Base-by-base conservation (phyloP, 2,888 invertebrate species). In the Chloroclystis v-ata region DNA sequence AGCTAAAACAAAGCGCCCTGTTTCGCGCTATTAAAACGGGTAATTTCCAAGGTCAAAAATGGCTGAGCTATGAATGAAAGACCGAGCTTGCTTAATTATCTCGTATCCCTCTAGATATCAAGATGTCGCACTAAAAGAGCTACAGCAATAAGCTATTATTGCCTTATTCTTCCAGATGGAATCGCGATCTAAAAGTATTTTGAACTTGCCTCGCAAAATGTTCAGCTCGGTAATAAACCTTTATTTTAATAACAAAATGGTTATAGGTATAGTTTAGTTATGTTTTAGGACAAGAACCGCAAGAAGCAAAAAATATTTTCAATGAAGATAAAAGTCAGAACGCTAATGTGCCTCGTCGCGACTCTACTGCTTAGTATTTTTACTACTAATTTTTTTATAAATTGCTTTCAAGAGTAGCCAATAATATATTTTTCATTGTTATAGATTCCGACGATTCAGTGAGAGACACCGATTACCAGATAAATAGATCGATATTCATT, bases 321-420 rank as follows among this genome's bases (percentile, higher is more conserved):
- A 56, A 45, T 16, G 41, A 46, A 37, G 52, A 54, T 28, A 51
- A 45, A 29, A 54, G 51, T 30, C 2, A 52, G 52, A 52, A 54
- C 49, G 29, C 51, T 55, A 30, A 35, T 47, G 30, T 52, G 52
- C 33, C 52, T 49, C 44, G 7, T 50, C 13, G 32, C 14, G 32
- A 32, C 13, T 32, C 32, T 32, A 14, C 32, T 32, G 13, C n/a
- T n/a, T n/a, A n/a, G n/a, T n/a, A n/a, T n/a, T n/a, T n/a, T n/a
- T n/a, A n/a, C n/a, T n/a, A n/a, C n/a, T n/a, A n/a, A n/a, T n/a
- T n/a, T n/a, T n/a, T n/a, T n/a, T n/a, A n/a, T n/a, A n/a, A n/a
- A n/a, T n/a, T n/a, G n/a, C n/a, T n/a, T n/a, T n/a, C n/a, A n/a
- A n/a, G n/a, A n/a, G n/a, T n/a, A n/a, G n/a, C n/a, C n/a, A n/a